Percentiles rank a stretch among this genome's conserved stretches.
phyloP scores from a whole-genome alignment of 2,113 vertebrate species.

The Bubo scandiacus region DNA sequence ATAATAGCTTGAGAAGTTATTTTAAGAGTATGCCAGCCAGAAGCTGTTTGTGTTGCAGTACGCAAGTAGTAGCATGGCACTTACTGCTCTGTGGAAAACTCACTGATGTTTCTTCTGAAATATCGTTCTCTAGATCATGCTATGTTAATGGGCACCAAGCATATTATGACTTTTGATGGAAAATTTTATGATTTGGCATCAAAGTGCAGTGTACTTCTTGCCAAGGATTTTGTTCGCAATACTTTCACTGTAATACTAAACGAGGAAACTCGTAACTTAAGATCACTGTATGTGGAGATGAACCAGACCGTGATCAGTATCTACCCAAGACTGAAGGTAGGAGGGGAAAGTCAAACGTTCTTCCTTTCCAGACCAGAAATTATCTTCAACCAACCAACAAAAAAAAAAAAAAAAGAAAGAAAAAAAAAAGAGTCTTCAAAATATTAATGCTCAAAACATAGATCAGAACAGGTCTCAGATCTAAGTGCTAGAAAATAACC shows the following conservation, averaged over 20 bases:
- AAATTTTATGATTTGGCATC: constrained; percentile 73
- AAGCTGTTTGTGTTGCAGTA: background rate
- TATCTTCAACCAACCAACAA: background rate
- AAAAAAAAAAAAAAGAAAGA: background rate
- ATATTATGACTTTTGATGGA: constrained; percentile 83
- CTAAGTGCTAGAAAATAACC: background rate
- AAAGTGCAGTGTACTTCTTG: constrained; percentile 76
- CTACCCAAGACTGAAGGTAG: constrained; percentile 77
- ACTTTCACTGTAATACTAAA: constrained; percentile 74
- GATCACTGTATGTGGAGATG: constrained; percentile 70
- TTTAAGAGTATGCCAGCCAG: background rate
- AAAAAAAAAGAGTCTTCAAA: background rate
- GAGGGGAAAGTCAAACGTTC: background rate
- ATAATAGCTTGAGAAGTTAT: background rate
- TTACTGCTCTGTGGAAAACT: background rate
- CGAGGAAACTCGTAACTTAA: constrained; percentile 4
- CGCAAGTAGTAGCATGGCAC: background rate
- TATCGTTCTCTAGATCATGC: constrained; percentile 76
- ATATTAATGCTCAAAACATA: background rate
- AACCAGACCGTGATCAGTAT: constrained; percentile 66
- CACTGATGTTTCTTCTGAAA: background rate
- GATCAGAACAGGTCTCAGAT: background rate
- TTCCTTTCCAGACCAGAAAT: background rate
- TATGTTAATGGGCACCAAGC: constrained; percentile 78
- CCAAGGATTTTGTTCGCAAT: constrained; percentile 69